Evolutionary conservation across 35 echinoderm and acorn worm species (phyloP).

Genomic region (Hemicentrotus pulcherrimus): DNA sequence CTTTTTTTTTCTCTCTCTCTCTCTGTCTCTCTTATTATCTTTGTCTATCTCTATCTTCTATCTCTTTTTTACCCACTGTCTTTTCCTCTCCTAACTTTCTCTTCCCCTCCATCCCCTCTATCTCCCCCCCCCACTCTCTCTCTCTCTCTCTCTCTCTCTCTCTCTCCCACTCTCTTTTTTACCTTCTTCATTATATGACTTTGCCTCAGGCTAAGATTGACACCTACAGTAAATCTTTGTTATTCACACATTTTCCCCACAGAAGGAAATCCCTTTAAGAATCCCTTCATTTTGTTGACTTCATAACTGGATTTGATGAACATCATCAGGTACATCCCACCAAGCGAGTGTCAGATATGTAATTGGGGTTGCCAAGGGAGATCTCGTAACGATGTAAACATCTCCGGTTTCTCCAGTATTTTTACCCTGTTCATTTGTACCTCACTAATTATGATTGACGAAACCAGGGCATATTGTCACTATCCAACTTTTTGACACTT

Average conservation of each 20-base stretch:
- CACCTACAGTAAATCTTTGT: neutral
- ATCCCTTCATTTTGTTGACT: neutral
- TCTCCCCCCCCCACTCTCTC: neutral
- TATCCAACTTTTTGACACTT: neutral
- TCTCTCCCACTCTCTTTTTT: neutral
- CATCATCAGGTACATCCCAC: neutral
- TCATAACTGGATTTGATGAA: neutral
- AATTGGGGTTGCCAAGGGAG: neutral
- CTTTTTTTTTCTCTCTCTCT: too few relatives aligned
- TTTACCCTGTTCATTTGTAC: neutral
- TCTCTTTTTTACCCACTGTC: too few relatives aligned
- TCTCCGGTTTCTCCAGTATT: neutral
- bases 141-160: neutral
- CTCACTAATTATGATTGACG: neutral
- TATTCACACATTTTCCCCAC: neutral
- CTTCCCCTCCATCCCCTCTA: too few relatives aligned
- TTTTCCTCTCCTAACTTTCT: too few relatives aligned
- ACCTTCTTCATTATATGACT: neutral
- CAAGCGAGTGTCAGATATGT: neutral
- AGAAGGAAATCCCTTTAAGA: neutral
- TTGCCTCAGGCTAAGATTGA: neutral
- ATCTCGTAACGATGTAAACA: neutral
- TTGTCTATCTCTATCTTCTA: too few relatives aligned
- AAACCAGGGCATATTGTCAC: neutral
- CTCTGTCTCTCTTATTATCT: too few relatives aligned